Evolutionary conservation across 2,888 invertebrate species (phyloP), one percentile per base, ranked within the genome.

Genomic region (Tiliacea citrago): DNA sequence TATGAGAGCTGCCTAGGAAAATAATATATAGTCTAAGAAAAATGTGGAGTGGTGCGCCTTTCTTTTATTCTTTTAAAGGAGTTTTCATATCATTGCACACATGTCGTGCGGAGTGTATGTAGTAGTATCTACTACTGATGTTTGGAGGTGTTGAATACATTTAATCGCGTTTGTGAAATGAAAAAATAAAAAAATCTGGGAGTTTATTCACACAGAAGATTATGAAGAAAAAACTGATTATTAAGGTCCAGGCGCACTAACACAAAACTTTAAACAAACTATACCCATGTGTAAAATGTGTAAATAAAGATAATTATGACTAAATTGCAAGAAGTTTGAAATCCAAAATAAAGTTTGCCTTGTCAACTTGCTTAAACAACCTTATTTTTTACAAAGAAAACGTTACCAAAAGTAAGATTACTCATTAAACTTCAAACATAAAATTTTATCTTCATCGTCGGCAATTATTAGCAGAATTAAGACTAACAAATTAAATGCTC

Each of bases 381-480:
- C 39, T 66, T 35, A 65, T 69, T 75, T 47, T 39, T 68, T 51
- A 74, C 65, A 79, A 85, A 83, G 75, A 79, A 75, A 65, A 75
- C 29, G 47, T n/a, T 49, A 47, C 66, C 24, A 73, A 78, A 66
- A 71, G 24, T 63, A 55, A 60, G 39, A 77, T 84, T 78, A 80
- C 72, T 85, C 81, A 85, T 73, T 77, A 74, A 73, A 79, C 62
- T 66, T 67, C 65, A 81, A 81, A 87, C 73, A 84, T 75, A 68
- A 73, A 78, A 75, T 75, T 47, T 79, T 86, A 83, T 82, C 79
- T 82, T 81, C 69, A 72, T 60, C 62, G 70, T 70, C 58, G 73
- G 65, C 81, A 84, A 86, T 81, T 84, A 78, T 82, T 72, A 80
- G 79, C 79, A 85, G 81, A 79, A 86, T 81, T 71, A 82, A 81